Percentiles rank a stretch among this genome's conserved stretches.
phyloP scores from a whole-genome alignment of 92 coral and sea anemone genomes.

The Epizoanthus fatuus region DNA sequence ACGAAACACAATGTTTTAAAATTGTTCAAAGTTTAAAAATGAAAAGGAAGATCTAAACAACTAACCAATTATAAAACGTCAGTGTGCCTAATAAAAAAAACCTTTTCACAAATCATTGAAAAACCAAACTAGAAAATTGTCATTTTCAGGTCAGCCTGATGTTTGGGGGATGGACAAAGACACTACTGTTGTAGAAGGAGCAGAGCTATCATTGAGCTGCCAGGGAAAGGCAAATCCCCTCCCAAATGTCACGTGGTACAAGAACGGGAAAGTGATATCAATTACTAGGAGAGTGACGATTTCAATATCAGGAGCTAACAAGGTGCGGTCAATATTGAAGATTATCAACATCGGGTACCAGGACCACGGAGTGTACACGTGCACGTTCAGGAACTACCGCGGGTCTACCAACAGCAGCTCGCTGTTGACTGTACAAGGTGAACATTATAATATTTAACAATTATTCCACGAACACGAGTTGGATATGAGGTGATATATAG shows the following conservation, averaged over 20 bases:
- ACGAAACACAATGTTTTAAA: no score
- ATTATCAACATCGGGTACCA: background rate
- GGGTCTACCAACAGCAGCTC: slow-evolving; percentile 6
- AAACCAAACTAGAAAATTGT: background rate
- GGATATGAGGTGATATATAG: background rate
- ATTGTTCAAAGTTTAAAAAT: no score
- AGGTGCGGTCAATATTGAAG: background rate
- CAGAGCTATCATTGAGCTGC: background rate
- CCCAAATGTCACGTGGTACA: slow-evolving; percentile 15
- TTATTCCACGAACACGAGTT: background rate
- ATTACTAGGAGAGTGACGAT: background rate
- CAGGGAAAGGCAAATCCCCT: background rate
- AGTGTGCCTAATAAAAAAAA: no score
- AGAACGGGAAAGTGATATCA: background rate
- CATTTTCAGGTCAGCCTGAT: background rate
- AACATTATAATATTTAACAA: no score
- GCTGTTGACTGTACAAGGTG: background rate
- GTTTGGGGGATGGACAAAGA: background rate
- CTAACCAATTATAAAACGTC: no score
- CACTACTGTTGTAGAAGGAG: background rate
- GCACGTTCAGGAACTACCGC: background rate
- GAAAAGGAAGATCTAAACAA: no score
- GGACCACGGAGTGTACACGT: background rate
- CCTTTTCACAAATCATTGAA: background rate
- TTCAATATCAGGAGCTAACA: no score